A percentile compares a stretch with the other conserved stretches of the same genome.
phyloP scores from a whole-genome alignment of 2,797 vertebrate genomes.

The Podarcis siculus region DNA sequence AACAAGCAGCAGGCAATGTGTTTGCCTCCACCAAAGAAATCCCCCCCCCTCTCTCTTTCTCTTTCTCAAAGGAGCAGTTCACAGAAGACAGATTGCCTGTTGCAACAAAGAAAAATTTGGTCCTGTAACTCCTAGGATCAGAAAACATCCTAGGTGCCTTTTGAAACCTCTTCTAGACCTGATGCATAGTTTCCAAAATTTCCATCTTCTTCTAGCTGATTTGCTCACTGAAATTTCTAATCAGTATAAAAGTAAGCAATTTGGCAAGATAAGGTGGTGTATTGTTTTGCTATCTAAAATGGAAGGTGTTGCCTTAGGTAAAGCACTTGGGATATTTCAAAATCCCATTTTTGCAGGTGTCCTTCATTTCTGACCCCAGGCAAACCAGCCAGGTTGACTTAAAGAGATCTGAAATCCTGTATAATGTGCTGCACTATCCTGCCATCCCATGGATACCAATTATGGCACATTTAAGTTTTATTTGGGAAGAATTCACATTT shows the following conservation, averaged over 20 bases:
- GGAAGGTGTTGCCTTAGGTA: slow-evolving; percentile 39
- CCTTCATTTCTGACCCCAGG: slow-evolving; percentile 11
- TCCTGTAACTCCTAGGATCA: slow-evolving; percentile 33
- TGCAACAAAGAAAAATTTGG: slow-evolving; percentile 15
- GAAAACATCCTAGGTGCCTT: slow-evolving; percentile 40
- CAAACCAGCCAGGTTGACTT: slow-evolving; percentile 36
- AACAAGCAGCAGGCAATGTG: neutral
- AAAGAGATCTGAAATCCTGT: slow-evolving; percentile 41
- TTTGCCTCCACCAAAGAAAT: too few relatives aligned
- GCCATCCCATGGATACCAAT: slow-evolving; percentile 48
- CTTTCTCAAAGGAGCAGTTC: neutral
- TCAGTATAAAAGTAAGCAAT: slow-evolving; percentile 49
- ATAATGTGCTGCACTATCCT: slow-evolving; percentile 46
- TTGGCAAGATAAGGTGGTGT: slow-evolving; percentile 46
- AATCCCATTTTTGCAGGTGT: slow-evolving; percentile 44
- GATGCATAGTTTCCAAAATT: slow-evolving; percentile 58
- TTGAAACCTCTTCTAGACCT: slow-evolving; percentile 54
- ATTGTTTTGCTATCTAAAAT: slow-evolving; percentile 39
- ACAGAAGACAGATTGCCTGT: neutral
- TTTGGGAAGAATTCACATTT: slow-evolving; percentile 35
- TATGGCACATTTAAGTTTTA: slow-evolving; percentile 36
- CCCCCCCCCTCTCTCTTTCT: too few relatives aligned
- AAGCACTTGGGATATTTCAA: slow-evolving; percentile 46
- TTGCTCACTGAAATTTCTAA: slow-evolving; percentile 56
- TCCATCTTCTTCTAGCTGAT: slow-evolving; percentile 58